Percentiles rank a stretch among this genome's conserved stretches.
Conservation (phyloP, 2,113 vertebrate species). For the Sisor rabdophorus region DNA sequence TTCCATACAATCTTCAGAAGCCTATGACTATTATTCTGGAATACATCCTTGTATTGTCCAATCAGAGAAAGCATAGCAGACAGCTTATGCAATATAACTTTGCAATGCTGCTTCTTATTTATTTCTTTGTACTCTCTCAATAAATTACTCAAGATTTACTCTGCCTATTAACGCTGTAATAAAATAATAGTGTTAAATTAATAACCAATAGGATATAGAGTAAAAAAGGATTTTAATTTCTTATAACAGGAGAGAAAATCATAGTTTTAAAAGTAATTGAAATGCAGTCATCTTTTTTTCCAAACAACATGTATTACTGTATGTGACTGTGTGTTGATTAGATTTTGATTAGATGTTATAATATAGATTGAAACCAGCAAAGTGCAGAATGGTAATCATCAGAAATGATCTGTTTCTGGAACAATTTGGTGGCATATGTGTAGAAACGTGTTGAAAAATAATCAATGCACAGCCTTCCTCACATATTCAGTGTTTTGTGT, state of each 20-base stretch:
- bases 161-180: too few species aligned
- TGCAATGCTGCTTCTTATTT: background rate
- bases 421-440: background rate
- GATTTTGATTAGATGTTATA: background rate
- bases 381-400: background rate
- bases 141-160: slow-evolving; percentile 17
- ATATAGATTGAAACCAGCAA: background rate
- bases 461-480: too few species aligned
- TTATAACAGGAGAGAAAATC: too few species aligned
- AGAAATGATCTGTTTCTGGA: background rate
- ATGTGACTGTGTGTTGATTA: background rate
- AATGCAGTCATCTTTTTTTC: background rate
- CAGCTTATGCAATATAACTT: slow-evolving; percentile 2
- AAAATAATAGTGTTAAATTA: background rate
- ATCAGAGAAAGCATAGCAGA: slow-evolving; percentile 15
- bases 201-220: background rate
- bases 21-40: slow-evolving; percentile 19
- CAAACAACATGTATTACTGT: background rate
- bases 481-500: too few species aligned
- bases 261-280: background rate
- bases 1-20: slow-evolving; percentile 21
- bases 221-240: too few species aligned
- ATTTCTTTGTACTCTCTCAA: background rate
- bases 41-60: slow-evolving; percentile 11
- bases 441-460: too few species aligned